Evolutionary conservation across 2,888 invertebrate species (phyloP).

Genomic region (Chymomyza caudatula): DNA sequence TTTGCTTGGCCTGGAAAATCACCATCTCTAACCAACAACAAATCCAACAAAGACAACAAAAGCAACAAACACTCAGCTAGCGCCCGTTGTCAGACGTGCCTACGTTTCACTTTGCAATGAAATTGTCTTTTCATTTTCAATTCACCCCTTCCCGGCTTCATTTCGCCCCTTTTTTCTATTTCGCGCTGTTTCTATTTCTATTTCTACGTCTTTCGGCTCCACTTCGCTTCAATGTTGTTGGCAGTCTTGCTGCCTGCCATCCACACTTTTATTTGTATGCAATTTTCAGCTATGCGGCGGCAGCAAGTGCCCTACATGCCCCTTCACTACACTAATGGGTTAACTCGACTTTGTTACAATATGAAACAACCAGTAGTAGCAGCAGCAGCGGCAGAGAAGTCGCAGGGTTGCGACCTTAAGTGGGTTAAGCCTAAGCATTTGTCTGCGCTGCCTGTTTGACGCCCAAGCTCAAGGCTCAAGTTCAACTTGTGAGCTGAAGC

Average conservation of each 20-base stretch:
- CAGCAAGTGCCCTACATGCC: neutral
- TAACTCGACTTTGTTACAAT: constrained; percentile 70
- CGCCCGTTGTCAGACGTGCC: constrained; percentile 50
- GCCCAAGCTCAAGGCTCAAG: constrained; percentile 44
- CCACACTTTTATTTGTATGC: constrained; percentile 34
- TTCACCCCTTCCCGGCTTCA: constrained; percentile 30
- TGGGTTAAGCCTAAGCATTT: constrained; percentile 67
- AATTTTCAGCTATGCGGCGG: constrained; percentile 27
- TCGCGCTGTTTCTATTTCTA: neutral
- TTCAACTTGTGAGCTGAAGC: constrained; percentile 59
- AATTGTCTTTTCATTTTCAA: constrained; percentile 61
- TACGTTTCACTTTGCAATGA: constrained; percentile 54
- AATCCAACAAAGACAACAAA: constrained; percentile 43
- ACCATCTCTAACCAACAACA: constrained; percentile 22
- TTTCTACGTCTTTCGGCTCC: neutral
- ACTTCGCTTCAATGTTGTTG: neutral
- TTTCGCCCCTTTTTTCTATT: constrained; percentile 5
- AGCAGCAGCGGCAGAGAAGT: neutral
- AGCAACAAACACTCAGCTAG: neutral
- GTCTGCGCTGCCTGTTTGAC: constrained; percentile 25
- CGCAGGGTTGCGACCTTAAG: constrained; percentile 36
- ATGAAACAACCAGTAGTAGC: constrained; percentile 52
- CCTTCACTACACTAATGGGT: constrained; percentile 55
- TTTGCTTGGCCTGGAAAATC: constrained; percentile 68
- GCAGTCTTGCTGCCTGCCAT: neutral